phyloP scores from a whole-genome alignment of 2,888 invertebrate species.

The Oligia latruncula region DNA sequence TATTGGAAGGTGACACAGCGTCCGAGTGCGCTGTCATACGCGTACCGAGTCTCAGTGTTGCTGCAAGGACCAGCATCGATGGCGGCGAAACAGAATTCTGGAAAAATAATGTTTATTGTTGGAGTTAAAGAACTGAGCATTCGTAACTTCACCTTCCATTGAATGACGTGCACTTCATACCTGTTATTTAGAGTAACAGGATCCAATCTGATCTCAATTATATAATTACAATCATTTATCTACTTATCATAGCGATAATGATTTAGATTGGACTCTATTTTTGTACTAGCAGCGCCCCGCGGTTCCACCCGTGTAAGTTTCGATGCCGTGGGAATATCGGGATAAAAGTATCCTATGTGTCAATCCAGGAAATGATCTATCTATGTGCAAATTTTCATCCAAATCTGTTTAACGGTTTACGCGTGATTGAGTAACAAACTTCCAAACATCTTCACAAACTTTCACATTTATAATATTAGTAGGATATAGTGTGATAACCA shows the following conservation, averaged over 20 bases:
- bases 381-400: no score
- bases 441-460: no score
- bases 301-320: no score
- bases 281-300: not conserved
- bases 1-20: slow-evolving; percentile 94
- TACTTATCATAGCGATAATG: not conserved
- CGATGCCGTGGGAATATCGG: no score
- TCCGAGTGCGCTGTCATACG: slow-evolving; percentile 93
- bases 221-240: not conserved
- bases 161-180: not conserved
- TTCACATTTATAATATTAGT: no score
- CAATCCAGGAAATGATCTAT: no score
- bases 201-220: not conserved
- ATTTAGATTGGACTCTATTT: not conserved
- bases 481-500: no score
- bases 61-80: slow-evolving; percentile 93
- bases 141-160: not conserved
- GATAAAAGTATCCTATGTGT: no score
- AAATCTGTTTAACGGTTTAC: no score
- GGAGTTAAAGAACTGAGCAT: not conserved
- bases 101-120: not conserved
- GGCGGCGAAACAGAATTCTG: slow-evolving; percentile 93
- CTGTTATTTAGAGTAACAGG: not conserved
- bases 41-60: slow-evolving; percentile 91
- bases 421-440: no score